Evolutionary conservation across 2,113 vertebrate genomes (phyloP), one percentile per base, ranked within the genome.

Genomic region (Talpa occidentalis): DNA sequence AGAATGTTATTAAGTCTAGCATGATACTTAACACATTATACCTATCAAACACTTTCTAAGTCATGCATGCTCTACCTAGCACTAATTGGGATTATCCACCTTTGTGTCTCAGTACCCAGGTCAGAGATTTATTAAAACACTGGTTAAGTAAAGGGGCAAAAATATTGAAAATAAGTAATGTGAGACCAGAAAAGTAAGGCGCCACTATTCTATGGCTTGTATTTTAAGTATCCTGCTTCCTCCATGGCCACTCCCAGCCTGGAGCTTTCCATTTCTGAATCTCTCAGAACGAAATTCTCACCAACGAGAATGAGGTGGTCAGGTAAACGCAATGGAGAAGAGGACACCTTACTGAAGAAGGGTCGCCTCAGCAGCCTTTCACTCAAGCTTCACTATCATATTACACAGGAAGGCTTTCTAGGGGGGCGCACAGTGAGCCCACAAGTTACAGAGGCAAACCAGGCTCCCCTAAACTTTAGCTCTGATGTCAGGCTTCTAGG

Each of bases 401-500:
- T 14, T 10, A 9, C 64, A 66, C 5, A 32, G 73, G 35, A 10
- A 47, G 37, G 1, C 26, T 78, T 76, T 81, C 15, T 42, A 85
- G 42, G 42, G 83, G 10, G 70, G 24, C 0, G 2, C 62, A 42
- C 32, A 2, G n/a, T 40, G 52, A 88, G 80, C 56, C 79, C 60
- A 30, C 24, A 88, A 90, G 80, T 59, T 80, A 78, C 9, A 60
- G 40, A 47, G 16, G 10, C 32, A 59, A 94, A 77, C 26, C 74
- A 77, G 42, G 54, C 60, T 93, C 24, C 59, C 35, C 42, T 37
- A 84, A 49, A 37, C 60, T 94, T 94, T 52, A 44, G 60, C 47
- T 93, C 19, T 76, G 19, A 72, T 19, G 93, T 94, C 74, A 96
- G 91, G 66, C 78, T 96, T 94, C 86, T 66, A 91, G 72, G 67